Conservation (phyloP, 2,888 invertebrate genomes). For the Gortyna flavago region DNA sequence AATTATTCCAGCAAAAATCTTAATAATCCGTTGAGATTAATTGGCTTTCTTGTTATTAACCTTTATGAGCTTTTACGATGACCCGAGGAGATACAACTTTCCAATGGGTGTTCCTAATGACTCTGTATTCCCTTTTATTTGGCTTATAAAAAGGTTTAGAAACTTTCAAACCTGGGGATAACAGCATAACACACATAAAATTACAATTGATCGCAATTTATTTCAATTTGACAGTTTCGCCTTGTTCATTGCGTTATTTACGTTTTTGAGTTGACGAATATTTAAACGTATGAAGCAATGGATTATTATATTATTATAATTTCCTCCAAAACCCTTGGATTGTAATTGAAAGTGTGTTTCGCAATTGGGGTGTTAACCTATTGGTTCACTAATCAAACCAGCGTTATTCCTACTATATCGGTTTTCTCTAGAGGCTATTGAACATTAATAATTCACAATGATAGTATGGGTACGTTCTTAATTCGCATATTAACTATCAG, state of each 20-base stretch:
- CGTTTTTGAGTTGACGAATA: neutral
- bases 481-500: neutral
- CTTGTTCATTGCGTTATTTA: neutral
- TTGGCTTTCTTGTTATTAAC: constrained; percentile 23
- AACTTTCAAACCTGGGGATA: neutral
- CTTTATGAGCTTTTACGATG: constrained; percentile 35
- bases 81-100: constrained; percentile 28
- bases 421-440: neutral
- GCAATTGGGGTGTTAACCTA: neutral
- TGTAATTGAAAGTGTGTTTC: neutral
- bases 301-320: neutral
- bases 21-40: constrained; percentile 14
- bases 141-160: neutral
- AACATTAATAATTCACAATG: neutral
- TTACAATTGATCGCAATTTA: neutral
- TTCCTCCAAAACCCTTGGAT: neutral
- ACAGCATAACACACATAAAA: neutral
- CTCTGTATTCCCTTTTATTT: constrained; percentile 20
- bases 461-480: neutral
- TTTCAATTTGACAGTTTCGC: neutral
- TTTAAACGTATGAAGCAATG: neutral
- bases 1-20: constrained; percentile 6
- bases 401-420: neutral
- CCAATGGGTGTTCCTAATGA: constrained; percentile 9
- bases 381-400: neutral